These are phyloP conservation scores for Misgurnus anguillicaudatus DNA, from an alignment of 2,113 vertebrate genomes.

Conservation along the genomic window DNA sequence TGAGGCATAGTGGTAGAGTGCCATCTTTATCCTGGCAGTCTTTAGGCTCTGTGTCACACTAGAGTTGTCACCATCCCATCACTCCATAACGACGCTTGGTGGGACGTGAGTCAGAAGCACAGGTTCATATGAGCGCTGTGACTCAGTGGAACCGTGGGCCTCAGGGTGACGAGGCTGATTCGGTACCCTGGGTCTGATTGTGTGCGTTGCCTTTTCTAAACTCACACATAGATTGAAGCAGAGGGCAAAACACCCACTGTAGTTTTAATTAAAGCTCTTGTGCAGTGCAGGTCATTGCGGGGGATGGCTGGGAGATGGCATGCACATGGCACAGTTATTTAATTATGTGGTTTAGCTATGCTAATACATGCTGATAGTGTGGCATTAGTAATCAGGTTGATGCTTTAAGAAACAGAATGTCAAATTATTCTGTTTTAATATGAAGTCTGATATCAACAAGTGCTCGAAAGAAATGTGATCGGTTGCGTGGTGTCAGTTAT, in stretches of 20 bases:
- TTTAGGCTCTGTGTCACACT: conserved; percentile 16
- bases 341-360: conserved; percentile 37
- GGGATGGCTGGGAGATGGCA: conserved; percentile 16
- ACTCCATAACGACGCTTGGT: conserved; percentile 4
- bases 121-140: conserved; percentile 45
- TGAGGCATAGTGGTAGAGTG: conserved; percentile 32
- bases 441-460: conserved; percentile 9
- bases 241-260: conserved; percentile 46
- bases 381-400: conserved; percentile 30
- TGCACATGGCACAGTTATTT: conserved; percentile 36
- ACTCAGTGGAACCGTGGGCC: conserved; percentile 39
- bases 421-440: neutral
- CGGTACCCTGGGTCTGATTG: neutral
- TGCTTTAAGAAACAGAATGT: conserved; percentile 3
- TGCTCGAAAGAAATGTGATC: conserved; percentile 2
- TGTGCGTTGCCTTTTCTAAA: conserved; percentile 16
- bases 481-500: neutral
- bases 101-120: conserved; percentile 13
- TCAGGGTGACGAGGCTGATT: conserved; percentile 25
- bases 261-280: conserved; percentile 49
- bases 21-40: conserved; percentile 17
- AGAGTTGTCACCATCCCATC: conserved; percentile 19
- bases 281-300: conserved; percentile 23
- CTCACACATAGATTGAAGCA: conserved; percentile 15
- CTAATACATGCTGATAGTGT: conserved; percentile 34